Conservation (phyloP, 2,888 invertebrate species). For the Macroteleia sp. region DNA sequence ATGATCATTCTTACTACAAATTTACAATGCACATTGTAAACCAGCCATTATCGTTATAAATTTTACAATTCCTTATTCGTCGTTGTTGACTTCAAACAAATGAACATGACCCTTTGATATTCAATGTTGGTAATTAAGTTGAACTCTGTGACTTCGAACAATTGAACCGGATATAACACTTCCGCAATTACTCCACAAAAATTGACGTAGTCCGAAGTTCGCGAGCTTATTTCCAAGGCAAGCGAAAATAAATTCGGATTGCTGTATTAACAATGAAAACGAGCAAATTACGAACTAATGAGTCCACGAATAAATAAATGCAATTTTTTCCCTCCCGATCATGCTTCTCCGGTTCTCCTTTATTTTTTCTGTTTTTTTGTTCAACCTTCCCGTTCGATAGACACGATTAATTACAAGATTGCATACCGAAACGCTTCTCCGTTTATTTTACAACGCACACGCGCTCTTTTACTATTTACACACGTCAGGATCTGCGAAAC, state of each 20-base stretch:
- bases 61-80: background rate
- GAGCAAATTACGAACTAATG: too few relatives aligned
- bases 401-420: slow-evolving; percentile 68
- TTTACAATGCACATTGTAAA: background rate
- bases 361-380: background rate
- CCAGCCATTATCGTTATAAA: background rate
- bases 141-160: background rate
- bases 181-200: slow-evolving; percentile 7
- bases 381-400: slow-evolving; percentile 18
- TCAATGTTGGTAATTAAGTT: too few relatives aligned
- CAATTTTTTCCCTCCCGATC: background rate
- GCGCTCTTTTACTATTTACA: slow-evolving; percentile 56
- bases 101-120: too few relatives aligned
- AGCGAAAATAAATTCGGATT: slow-evolving; percentile 29
- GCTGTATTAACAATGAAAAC: slow-evolving; percentile 15
- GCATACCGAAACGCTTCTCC: slow-evolving; percentile 66
- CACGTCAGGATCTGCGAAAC: slow-evolving; percentile 12
- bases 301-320: slow-evolving; percentile 24
- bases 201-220: slow-evolving; percentile 8
- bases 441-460: slow-evolving; percentile 69
- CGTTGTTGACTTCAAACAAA: background rate
- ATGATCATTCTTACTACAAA: too few relatives aligned
- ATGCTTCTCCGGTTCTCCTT: background rate
- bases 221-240: slow-evolving; percentile 10
- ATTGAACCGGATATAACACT: background rate